Conservation (phyloP, 92 coral and sea anemone species). For the Diadumene lineata region DNA sequence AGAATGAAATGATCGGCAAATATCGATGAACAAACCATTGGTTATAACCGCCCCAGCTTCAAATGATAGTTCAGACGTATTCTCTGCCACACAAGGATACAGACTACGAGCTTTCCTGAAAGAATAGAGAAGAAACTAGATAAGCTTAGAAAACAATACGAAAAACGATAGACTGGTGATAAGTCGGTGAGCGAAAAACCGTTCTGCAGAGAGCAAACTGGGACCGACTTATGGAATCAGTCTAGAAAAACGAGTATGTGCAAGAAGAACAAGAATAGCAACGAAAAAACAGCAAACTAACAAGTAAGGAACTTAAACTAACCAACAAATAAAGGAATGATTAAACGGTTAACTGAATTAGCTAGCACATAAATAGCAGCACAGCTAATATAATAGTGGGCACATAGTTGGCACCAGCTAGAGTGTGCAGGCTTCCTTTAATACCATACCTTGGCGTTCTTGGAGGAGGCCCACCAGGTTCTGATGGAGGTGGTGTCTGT, state of each 20-base stretch:
- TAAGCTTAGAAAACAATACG: not conserved
- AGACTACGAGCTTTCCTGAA: constrained; percentile 88
- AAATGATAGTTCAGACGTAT: constrained; percentile 87
- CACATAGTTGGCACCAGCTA: not conserved
- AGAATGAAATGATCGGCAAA: too few relatives aligned
- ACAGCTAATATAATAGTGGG: not conserved
- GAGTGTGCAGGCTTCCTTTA: not conserved
- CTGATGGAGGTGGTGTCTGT: constrained; percentile 84
- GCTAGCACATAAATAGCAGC: too few relatives aligned
- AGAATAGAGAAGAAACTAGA: not conserved
- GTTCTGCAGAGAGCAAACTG: too few relatives aligned
- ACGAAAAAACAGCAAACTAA: too few relatives aligned
- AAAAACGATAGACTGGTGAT: too few relatives aligned
- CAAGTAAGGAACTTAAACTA: too few relatives aligned
- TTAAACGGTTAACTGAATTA: too few relatives aligned
- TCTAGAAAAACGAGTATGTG: too few relatives aligned
- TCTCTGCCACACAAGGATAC: constrained; percentile 97
- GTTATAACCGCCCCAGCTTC: constrained; percentile 86
- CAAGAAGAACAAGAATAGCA: too few relatives aligned
- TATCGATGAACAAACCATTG: constrained; percentile 80
- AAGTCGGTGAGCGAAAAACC: too few relatives aligned
- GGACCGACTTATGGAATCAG: too few relatives aligned
- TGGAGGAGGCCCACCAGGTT: constrained; percentile 60
- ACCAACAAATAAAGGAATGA: too few relatives aligned
- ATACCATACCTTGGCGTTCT: constrained; percentile 72